Evolutionary conservation across 1,140 invertebrate species (phyloP), one percentile per base, ranked within the genome.

Genomic region (Nephila pilipes): DNA sequence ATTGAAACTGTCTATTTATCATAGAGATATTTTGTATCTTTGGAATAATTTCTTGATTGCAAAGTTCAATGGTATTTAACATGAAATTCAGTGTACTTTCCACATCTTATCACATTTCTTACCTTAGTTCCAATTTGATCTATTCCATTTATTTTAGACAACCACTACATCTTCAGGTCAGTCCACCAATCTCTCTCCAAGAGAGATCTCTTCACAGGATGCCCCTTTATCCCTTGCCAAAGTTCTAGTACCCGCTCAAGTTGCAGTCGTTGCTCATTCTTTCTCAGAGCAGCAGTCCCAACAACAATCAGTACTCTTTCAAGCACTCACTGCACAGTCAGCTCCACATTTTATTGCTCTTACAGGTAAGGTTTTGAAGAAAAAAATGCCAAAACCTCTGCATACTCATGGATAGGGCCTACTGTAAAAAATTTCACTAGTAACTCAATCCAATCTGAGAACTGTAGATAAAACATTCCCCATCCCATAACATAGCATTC

Each of bases 281-380:
- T 92, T 92, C 20, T 55, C 90, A 32, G 90, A 92, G 46, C 90
- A 92, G 36, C 90, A 83, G 22, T 85, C 83, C 6, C 90, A 92
- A 58, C 90, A 85, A 18, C 91, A 93, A 22, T 93, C 91, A 55
- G 91, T 93, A 14, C 38, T 93, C 2, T 93, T 93, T 60, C 91
- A 93, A 80, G 91, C 91, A 18, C 85, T 93, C 36, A 93, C 91
- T 20, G 83, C 83, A 25, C 91, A 93, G 54, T 85, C 81, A 5
- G 22, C 90, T n/a, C 83, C 85, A 38, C 90, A 92, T 38, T 92
- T 92, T 25, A 93, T 93, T 79, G 85, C 91, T 36, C 83, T 93
- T 18, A 80, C 91, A 85, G 91, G 91, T 93, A 92, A 57, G n/a
- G 25, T n/a, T n/a, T n/a, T n/a, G n/a, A n/a, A n/a, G n/a, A n/a